These are phyloP conservation scores for Mus minutoides DNA, from an alignment of 2,797 vertebrate genomes.

Conservation along the genomic window DNA sequence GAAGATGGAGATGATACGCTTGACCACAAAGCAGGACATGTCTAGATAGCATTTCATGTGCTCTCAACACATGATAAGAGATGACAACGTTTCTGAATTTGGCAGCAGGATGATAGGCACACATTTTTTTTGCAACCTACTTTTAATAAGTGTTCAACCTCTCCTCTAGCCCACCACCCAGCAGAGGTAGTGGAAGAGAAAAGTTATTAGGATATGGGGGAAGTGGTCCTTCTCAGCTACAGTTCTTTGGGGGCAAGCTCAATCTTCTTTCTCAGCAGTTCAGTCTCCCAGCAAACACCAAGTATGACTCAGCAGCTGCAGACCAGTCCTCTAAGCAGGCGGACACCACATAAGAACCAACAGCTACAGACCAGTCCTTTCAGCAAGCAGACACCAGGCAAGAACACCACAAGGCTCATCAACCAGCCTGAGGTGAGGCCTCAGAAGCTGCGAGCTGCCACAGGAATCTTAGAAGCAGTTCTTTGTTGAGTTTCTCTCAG, in stretches of 20 bases:
- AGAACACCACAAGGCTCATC: background rate
- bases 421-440: background rate
- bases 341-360: background rate
- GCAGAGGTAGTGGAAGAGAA: background rate
- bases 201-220: background rate
- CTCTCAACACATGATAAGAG: background rate
- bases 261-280: background rate
- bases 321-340: background rate
- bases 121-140: background rate
- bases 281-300: background rate
- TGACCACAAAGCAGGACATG: background rate
- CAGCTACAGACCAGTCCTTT: background rate
- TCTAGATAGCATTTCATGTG: background rate
- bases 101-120: background rate
- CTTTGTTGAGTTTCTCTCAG: background rate
- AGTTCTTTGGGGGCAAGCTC: background rate
- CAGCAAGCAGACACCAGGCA: background rate
- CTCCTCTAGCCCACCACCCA: background rate
- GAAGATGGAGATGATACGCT: background rate
- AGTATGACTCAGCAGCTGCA: background rate
- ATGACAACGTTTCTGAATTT: background rate
- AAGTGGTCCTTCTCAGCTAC: background rate
- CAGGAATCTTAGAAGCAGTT: background rate
- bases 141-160: background rate
- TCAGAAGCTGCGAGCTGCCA: background rate